Percentiles rank a stretch among this genome's conserved stretches.
Evolutionary conservation across 2,113 vertebrate genomes (phyloP).

Genomic region (Carassius auratus): DNA sequence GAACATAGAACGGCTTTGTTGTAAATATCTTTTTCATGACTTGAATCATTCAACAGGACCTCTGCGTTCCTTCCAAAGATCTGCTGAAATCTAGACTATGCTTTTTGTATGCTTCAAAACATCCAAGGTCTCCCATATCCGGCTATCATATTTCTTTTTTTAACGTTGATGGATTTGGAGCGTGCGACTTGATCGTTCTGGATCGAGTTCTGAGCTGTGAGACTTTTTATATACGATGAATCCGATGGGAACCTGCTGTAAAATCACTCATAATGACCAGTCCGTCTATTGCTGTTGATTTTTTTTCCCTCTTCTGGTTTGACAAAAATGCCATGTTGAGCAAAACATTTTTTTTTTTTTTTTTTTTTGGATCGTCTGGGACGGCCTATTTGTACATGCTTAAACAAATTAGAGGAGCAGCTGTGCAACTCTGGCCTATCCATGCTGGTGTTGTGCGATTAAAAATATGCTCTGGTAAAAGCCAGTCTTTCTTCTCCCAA

Average conservation of each 20-base stretch:
- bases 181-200: not conserved
- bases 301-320: slow-evolving; percentile 70
- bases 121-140: slow-evolving; percentile 5
- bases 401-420: slow-evolving; percentile 79
- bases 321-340: slow-evolving; percentile 78
- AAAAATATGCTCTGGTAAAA: slow-evolving; percentile 78
- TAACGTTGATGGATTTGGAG: slow-evolving; percentile 5
- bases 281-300: slow-evolving; percentile 58
- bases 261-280: slow-evolving; percentile 6
- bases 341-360: slow-evolving; percentile 79
- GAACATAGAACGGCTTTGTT: slow-evolving; percentile 40
- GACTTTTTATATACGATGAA: not conserved
- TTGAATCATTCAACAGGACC: slow-evolving; percentile 34
- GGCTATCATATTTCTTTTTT: not conserved
- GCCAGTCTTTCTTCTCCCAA: slow-evolving; percentile 68
- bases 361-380: slow-evolving; percentile 76
- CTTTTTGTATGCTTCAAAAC: slow-evolving; percentile 29
- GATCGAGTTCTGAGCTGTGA: not conserved
- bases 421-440: slow-evolving; percentile 71
- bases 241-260: slow-evolving; percentile 10
- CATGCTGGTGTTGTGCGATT: slow-evolving; percentile 73
- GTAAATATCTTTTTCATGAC: slow-evolving; percentile 32
- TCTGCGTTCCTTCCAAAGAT: slow-evolving; percentile 7
- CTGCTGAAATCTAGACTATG: slow-evolving; percentile 11
- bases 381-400: slow-evolving; percentile 79